Percentiles rank a stretch among this genome's conserved stretches.
Conservation (phyloP, 2,888 invertebrate species). For the Pheosia gnoma region DNA sequence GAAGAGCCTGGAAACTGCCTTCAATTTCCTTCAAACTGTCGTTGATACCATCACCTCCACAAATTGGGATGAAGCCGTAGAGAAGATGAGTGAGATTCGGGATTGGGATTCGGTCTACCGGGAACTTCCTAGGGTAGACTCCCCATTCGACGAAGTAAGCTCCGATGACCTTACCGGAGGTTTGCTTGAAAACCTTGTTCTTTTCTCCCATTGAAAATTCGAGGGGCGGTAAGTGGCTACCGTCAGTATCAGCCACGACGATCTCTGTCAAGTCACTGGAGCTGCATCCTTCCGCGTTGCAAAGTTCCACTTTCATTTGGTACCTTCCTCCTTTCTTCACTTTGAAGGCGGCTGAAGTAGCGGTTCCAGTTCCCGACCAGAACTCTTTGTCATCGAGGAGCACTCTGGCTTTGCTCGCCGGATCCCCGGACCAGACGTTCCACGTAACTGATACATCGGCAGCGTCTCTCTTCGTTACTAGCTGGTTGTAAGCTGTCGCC, state of each 20-base stretch:
- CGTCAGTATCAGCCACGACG: conserved; percentile 77
- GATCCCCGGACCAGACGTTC: conserved; percentile 79
- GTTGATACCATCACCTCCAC: conserved; percentile 79
- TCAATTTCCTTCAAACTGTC: conserved; percentile 81
- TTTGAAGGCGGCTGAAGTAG: conserved; percentile 72
- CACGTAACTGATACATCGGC: conserved; percentile 78
- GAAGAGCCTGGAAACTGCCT: conserved; percentile 78
- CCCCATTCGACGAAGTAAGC: conserved; percentile 81
- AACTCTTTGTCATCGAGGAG: conserved; percentile 67
- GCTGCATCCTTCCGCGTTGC: conserved; percentile 74
- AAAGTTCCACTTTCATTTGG: conserved; percentile 73
- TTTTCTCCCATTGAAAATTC: conserved; percentile 69
- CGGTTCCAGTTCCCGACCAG: conserved; percentile 66
- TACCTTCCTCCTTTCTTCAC: conserved; percentile 77
- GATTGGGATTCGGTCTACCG: conserved; percentile 72
- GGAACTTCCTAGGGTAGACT: conserved; percentile 77
- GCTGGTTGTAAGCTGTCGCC: conserved; percentile 78
- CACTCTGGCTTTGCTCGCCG: conserved; percentile 66
- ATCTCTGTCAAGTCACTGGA: conserved; percentile 72
- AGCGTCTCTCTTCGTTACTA: conserved; percentile 67
- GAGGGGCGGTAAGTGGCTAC: conserved; percentile 76
- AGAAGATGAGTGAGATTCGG: conserved; percentile 76
- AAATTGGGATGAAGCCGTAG: conserved; percentile 79
- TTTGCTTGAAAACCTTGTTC: conserved; percentile 78
- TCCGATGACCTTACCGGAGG: conserved; percentile 76